Evolutionary conservation across 2,113 vertebrate genomes (phyloP).

Genomic region (Ancistrus triradiatus): DNA sequence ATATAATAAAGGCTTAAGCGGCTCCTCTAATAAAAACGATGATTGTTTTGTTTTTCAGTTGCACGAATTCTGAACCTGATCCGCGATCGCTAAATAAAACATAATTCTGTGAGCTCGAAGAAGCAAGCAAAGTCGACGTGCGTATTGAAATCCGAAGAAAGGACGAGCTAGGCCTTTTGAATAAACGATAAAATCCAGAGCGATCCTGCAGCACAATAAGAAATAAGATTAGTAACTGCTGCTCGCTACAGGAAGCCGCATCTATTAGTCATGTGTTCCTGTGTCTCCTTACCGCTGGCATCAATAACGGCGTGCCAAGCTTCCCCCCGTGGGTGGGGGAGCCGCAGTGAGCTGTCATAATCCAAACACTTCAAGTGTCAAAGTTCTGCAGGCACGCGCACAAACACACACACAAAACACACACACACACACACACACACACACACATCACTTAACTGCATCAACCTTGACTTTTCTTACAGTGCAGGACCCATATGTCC

Average conservation of each 20-base stretch:
- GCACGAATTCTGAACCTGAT: too few relatives aligned
- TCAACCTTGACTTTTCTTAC: constrained; percentile 35
- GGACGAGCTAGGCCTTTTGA: too few relatives aligned
- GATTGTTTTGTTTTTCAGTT: too few relatives aligned
- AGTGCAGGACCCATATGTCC: constrained; percentile 41
- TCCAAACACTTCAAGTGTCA: constrained; percentile 62
- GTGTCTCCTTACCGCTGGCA: constrained; percentile 32
- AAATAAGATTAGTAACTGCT: too few relatives aligned
- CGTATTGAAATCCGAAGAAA: too few relatives aligned
- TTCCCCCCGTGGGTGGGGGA: constrained; percentile 43
- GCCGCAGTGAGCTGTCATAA: constrained; percentile 51
- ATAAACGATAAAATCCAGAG: too few relatives aligned
- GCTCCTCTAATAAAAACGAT: too few relatives aligned
- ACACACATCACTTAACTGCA: constrained; percentile 19
- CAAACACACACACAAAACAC: constrained; percentile 18
- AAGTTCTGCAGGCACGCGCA: constrained; percentile 47
- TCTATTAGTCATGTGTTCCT: constrained; percentile 26
- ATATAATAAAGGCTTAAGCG: too few relatives aligned
- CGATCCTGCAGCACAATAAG: too few relatives aligned
- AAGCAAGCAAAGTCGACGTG: too few relatives aligned
- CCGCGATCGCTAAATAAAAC: too few relatives aligned
- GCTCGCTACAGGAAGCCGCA: constrained; percentile 8
- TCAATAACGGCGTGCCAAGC: constrained; percentile 40
- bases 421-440: constrained; percentile 12
- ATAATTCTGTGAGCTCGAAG: too few relatives aligned